Conservation (phyloP, 2,113 vertebrate genomes). For the Mungos mungo region DNA sequence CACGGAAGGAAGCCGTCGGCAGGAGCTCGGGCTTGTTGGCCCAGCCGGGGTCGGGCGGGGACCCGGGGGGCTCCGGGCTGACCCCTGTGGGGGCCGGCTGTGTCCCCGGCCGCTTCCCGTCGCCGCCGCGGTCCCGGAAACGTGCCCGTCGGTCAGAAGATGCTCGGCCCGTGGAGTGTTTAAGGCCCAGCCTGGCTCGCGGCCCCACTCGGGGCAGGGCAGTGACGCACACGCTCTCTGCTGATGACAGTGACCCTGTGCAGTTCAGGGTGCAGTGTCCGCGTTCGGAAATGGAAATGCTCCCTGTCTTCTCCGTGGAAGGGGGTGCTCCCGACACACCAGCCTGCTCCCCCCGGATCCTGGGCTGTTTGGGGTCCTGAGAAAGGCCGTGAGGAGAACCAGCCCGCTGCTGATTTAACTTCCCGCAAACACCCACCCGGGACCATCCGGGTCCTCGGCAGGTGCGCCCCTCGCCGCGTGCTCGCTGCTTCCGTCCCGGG, state of each 20-base stretch:
- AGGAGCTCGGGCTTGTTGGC: not conserved
- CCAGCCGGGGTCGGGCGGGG: not conserved
- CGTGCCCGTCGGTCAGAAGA: not conserved
- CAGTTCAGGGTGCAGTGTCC: accelerated
- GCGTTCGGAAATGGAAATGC: not conserved
- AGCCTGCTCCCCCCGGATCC: not conserved
- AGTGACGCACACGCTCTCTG: accelerated
- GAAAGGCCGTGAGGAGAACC: accelerated
- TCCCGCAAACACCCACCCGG: accelerated
- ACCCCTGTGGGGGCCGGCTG: not conserved
- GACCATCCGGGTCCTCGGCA: accelerated
- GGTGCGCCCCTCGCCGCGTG: accelerated
- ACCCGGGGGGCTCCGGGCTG: no score
- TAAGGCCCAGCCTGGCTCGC: not conserved
- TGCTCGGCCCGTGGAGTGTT: not conserved
- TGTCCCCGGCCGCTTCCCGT: not conserved
- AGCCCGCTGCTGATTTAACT: no score
- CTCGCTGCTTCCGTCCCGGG: accelerated
- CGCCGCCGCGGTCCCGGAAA: accelerated
- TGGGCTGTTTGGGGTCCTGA: accelerated
- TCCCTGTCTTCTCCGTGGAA: accelerated
- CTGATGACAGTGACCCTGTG: accelerated
- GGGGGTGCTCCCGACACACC: not conserved
- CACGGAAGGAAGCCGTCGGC: not conserved
- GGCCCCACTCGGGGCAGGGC: accelerated